Conservation (phyloP, 1,140 invertebrate species). For the Mamestra configurata region DNA sequence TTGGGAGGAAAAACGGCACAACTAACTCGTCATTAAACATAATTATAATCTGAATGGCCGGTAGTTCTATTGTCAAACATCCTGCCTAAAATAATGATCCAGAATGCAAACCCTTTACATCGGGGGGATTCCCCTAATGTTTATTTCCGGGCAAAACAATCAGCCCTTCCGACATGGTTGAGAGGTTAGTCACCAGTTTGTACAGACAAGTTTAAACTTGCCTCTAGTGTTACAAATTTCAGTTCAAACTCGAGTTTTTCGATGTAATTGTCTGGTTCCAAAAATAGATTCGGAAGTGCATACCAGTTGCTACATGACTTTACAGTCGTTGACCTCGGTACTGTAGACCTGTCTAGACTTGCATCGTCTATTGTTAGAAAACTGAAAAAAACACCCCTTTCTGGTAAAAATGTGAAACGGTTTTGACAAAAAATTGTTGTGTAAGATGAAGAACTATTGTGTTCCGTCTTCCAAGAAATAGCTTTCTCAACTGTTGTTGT, state of each 20-base stretch:
- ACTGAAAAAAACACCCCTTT: not conserved
- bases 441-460: too few species aligned
- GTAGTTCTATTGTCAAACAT: not conserved
- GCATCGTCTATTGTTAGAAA: not conserved
- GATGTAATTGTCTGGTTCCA: slow-evolving; percentile 1
- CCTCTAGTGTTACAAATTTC: slow-evolving; percentile 35
- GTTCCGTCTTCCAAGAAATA: too few species aligned
- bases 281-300: slow-evolving; percentile 27
- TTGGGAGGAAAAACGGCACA: not conserved
- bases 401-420: too few species aligned
- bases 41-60: too few species aligned
- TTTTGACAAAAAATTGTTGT: not conserved
- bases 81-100: not conserved
- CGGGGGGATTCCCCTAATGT: slow-evolving; percentile 1
- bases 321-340: slow-evolving; percentile 4
- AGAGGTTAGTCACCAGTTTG: not conserved
- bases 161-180: not conserved
- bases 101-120: not conserved
- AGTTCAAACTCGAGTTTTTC: slow-evolving; percentile 2
- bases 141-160: slow-evolving; percentile 13
- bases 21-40: not conserved
- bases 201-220: slow-evolving; percentile 28
- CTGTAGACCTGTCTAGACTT: not conserved
- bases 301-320: not conserved
- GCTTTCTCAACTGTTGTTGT: too few species aligned